Evolutionary conservation across 2,797 vertebrate species (phyloP), one percentile per base, ranked within the genome.

Genomic region (Neosalanx taihuensis): DNA sequence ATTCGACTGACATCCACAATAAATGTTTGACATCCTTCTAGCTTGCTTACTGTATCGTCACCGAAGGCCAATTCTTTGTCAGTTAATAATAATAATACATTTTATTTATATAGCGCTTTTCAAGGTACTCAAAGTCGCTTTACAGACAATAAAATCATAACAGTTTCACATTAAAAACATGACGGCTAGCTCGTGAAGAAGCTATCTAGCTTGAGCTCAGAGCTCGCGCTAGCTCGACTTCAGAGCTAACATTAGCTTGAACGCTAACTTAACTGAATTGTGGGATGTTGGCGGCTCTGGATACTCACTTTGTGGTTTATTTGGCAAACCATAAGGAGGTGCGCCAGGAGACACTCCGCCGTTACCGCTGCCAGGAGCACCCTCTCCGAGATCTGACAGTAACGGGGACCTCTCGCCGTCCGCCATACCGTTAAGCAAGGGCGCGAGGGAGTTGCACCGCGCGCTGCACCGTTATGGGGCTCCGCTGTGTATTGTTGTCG

Each of bases 331-430:
- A 71, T 94, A 94, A 0, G 92, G 90, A 78, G 91, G 91, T 4
- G 90, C 89, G 7, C 93, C 89, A 18, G 94, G 94, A 72, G 92
- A 91, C 85, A 94, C 79, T 69, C 88, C 86, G 75, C 90, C 89
- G 80, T 93, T 87, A 71, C 93, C 92, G 79, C 93, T 92, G 77
- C 93, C 90, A 1, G 92, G 87, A 59, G 88, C 92, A 67, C 93
- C 93, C 76, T 95, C 95, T 70, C 94, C 92, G 64, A 94, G 85
- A 71, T 96, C 96, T 17, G 94, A 94, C 51, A 97, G 92, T 72
- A 97, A 84, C 79, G 96, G 95, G 76, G 96, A 97, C 81, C 95
- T 94, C 91, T 97, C 96, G 76, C 96, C 95, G 87, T 97, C 95
- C 87, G 95, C 94, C 93, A 96, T 95, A 85, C 85, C 91, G 89